Base-by-base conservation (phyloP, 1,140 invertebrate species). In the Pseudomyrmex flavicornis region DNA sequence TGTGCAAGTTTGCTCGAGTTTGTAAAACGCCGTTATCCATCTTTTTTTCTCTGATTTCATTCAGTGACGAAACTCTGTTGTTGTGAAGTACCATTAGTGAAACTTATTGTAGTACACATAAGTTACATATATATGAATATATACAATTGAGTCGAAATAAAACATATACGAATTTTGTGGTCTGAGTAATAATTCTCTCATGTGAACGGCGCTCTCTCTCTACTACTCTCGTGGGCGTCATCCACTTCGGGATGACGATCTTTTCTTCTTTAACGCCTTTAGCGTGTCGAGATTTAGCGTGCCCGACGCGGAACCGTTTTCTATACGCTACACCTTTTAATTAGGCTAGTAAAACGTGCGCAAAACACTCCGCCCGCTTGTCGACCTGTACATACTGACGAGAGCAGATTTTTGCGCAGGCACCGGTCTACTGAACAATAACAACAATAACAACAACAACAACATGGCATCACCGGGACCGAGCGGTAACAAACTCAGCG, bases 391-490 rank as follows among this genome's bases (percentile, higher is more conserved):
- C 46, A 74, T 91, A 93, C 90, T 94, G 90, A 94, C 90, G 92
- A 90, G 93, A 94, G 92, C 91, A 94, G 94, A 94, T 92, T 94
- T 94, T 91, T 94, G 93, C 91, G 92, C 92, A 94, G 94, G 94
- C 90, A 94, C 95, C 86, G 96, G 95, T 91, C 94, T 96, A 82
- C 92, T 96, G 58, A 95, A 95, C 83, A 95, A 95, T 63, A 95
- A 96, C 89, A 96, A 96, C 91, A 96, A 95, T 89, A 97, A 96
- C 91, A 97, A 96, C 86, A 97, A 97, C 89, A 96, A 96, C 92
- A 96, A 95, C 86, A 94, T 94, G 94, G 91, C 94, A 8, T 94
- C 94, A 72, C 93, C 94, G 54, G 94, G 94, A 70, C 93, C 94
- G 63, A 94, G 94, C 76, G 91, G 93, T 59, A 97, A 96, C 89